Conservation (phyloP, 1,140 invertebrate species). For the Neuroterus valhalla region DNA sequence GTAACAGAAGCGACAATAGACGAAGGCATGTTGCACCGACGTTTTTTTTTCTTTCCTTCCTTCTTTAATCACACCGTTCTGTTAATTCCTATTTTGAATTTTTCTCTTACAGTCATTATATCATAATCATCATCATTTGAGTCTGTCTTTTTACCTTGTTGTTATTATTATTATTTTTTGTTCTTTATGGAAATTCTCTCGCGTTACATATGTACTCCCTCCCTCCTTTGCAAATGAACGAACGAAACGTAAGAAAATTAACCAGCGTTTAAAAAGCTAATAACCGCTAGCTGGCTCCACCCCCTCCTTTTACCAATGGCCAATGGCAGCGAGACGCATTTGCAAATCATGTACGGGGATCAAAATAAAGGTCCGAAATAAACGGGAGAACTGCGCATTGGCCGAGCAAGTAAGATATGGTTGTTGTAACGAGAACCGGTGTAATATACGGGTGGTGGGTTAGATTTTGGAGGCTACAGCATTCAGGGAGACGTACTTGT, state of each 20-base stretch:
- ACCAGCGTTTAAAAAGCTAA: constrained; percentile 67
- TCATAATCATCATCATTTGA: constrained; percentile 41
- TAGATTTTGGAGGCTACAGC: constrained; percentile 65
- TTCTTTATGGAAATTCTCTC: constrained; percentile 45
- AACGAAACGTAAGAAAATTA: constrained; percentile 62
- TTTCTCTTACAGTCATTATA: constrained; percentile 6
- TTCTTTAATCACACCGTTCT: constrained; percentile 3
- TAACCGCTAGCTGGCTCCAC: constrained; percentile 75
- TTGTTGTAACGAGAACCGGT: constrained; percentile 53
- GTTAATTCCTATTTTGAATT: constrained; percentile 20
- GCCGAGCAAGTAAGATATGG: constrained; percentile 64
- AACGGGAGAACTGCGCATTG: constrained; percentile 67
- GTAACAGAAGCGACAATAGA: constrained; percentile 51
- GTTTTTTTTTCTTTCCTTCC: constrained; percentile 36
- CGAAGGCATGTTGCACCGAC: constrained; percentile 37
- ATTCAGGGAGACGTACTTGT: constrained; percentile 55
- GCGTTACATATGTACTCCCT: constrained; percentile 47
- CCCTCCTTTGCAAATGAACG: constrained; percentile 59
- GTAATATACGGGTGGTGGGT: constrained; percentile 60
- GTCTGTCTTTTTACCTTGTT: constrained; percentile 32
- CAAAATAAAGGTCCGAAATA: constrained; percentile 34
- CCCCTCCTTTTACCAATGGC: constrained; percentile 74
- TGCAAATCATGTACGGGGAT: constrained; percentile 51
- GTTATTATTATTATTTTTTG: constrained; percentile 30
- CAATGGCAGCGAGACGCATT: constrained; percentile 71